Base-by-base conservation (phyloP, 2,888 invertebrate genomes). In the Ectemnius cavifrons region DNA sequence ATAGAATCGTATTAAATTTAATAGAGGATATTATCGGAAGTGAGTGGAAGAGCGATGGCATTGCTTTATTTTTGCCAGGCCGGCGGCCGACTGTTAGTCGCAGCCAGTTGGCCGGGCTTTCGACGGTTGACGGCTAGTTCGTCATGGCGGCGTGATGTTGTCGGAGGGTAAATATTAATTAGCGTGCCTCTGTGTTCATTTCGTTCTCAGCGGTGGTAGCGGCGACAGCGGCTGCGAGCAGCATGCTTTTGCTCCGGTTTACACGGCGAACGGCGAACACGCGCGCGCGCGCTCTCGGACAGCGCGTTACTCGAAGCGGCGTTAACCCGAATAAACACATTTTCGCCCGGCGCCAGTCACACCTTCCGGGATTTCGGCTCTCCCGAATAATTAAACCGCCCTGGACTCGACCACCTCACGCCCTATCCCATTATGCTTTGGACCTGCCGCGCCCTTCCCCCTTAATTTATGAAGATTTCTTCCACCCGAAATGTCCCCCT, bases 91-190 rank as follows among this genome's bases (percentile, higher is more conserved):
- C 23, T 23, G 23, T 1, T 23, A 23, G 23, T 23, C 23, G 3
- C 8, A 37, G 37, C 8, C 37, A 37, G 37, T 37, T 37, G 37
- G 37, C 5, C 8, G 13, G 57, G 47, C 47, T 28, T 37, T 37
- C 37, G 37, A 37, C 37, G 56, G 16, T 52, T 14, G n/a, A 23
- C 23, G 75, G 45, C 62, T 77, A 76, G 82, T 77, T 80, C 78
- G 80, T 75, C 68, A 84, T 83, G 85, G 83, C 83, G 85, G 85
- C 81, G 88, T 82, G 83, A 87, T 88, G 88, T 89, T 89, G 85
- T 87, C 88, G 76, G 85, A 86, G 86, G 85, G 89, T 89, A 90
- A 90, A 91, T 91, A 91, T 90, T 91, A 90, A 91, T 90, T 90
- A 91, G 87, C 87, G 81, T 80, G 84, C 75, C 84, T 82, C 85